These are phyloP conservation scores for Ivindomyrus marchei DNA, from an alignment of 2,113 vertebrate species.

Conservation along the genomic window DNA sequence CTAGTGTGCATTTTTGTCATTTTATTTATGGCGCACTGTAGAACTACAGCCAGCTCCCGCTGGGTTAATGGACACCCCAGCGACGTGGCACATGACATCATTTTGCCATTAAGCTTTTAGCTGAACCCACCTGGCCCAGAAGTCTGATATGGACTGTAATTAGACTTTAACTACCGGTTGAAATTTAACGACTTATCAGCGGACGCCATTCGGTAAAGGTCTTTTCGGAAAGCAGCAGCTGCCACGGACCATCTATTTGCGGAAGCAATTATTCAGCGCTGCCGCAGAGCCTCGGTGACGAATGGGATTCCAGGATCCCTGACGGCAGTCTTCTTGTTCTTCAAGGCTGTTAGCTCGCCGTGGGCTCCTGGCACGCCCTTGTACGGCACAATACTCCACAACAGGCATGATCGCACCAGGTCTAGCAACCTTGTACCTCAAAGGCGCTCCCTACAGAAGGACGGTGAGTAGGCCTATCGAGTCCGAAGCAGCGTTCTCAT, in stretches of 20 bases:
- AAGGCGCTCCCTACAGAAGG: not conserved
- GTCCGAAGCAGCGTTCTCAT: not conserved
- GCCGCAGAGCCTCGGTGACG: not conserved
- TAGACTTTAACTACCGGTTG: not conserved
- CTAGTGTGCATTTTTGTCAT: not conserved
- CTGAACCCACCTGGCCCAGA: not conserved
- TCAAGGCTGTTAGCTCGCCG: not conserved
- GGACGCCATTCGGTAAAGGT: not conserved
- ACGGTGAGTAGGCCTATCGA: not conserved
- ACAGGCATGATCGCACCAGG: not conserved
- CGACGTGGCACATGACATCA: not conserved
- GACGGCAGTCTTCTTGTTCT: not conserved
- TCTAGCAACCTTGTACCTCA: not conserved
- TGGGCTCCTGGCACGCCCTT: not conserved
- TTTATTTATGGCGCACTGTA: not conserved
- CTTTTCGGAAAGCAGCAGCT: not conserved
- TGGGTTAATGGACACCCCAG: not conserved
- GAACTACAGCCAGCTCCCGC: not conserved
- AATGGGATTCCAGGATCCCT: slow-evolving; percentile 1
- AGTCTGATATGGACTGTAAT: not conserved
- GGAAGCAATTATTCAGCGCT: not conserved
- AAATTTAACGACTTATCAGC: not conserved
- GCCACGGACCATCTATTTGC: not conserved
- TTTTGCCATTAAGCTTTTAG: not conserved
- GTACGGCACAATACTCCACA: not conserved